Percentiles rank a stretch among this genome's conserved stretches.
Evolutionary conservation across 2,113 vertebrate genomes (phyloP).

Genomic region (Passer montanus): DNA sequence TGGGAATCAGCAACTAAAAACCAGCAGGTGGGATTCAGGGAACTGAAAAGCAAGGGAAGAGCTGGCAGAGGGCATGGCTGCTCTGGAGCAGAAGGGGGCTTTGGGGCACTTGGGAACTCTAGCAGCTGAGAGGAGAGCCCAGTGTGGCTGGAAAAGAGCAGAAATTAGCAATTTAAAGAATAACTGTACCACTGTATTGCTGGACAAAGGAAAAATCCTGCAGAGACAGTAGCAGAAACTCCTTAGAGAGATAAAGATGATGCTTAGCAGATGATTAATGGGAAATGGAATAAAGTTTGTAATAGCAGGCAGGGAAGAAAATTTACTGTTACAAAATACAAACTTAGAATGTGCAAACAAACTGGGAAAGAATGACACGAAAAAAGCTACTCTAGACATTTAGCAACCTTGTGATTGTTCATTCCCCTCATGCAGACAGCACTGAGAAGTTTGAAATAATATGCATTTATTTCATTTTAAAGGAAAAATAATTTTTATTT

Average conservation of each 20-base stretch:
- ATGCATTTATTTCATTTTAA: background rate
- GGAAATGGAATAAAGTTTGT: background rate
- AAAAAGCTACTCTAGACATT: background rate
- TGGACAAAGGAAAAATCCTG: background rate
- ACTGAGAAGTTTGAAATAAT: background rate
- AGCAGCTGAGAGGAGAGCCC: background rate
- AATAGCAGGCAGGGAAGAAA: background rate
- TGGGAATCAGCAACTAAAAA: background rate
- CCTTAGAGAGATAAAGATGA: background rate
- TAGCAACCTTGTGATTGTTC: background rate
- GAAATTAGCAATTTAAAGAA: background rate
- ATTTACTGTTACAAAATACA: background rate
- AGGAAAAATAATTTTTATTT: slow-evolving; percentile 16
- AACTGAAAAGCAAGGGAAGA: background rate
- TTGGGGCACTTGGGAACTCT: background rate
- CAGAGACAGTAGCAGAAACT: background rate
- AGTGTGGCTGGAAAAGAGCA: background rate
- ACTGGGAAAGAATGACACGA: background rate
- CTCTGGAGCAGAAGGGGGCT: background rate
- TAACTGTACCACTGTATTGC: background rate
- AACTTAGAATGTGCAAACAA: background rate
- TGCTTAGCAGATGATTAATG: background rate
- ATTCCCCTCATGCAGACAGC: background rate
- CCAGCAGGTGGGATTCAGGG: background rate
- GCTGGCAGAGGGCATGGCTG: background rate